Conservation (phyloP, 2,888 invertebrate species). For the Spialia ferax region DNA sequence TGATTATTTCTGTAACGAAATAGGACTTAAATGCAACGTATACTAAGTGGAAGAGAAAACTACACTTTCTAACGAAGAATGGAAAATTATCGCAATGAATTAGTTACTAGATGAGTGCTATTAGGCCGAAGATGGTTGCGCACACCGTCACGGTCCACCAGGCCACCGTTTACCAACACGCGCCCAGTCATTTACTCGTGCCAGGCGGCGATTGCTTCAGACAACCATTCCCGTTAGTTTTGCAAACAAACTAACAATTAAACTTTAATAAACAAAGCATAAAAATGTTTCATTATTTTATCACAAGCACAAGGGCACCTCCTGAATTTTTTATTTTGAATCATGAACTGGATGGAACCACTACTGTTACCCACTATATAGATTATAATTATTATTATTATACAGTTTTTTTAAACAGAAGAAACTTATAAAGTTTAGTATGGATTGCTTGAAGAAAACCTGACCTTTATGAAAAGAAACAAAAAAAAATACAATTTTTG, state of each 20-base stretch:
- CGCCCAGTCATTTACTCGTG: slow-evolving; percentile 55
- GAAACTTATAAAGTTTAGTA: too few species aligned
- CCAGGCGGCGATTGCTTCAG: slow-evolving; percentile 55
- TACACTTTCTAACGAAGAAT: slow-evolving; percentile 46
- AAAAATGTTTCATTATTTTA: not conserved
- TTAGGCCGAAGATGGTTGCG: slow-evolving; percentile 73
- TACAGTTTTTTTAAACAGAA: too few species aligned
- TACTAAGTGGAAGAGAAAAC: slow-evolving; percentile 34
- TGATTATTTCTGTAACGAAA: not conserved
- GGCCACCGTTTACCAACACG: slow-evolving; percentile 65
- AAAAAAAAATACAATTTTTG: too few species aligned
- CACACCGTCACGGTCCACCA: slow-evolving; percentile 73
- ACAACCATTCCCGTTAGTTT: slow-evolving; percentile 47
- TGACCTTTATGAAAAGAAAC: too few species aligned
- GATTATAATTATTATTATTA: too few species aligned
- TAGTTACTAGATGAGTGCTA: slow-evolving; percentile 54
- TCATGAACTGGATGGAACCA: too few species aligned
- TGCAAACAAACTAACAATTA: slow-evolving; percentile 33
- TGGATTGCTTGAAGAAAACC: too few species aligned
- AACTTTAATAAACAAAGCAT: slow-evolving; percentile 10
- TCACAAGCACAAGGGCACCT: too few species aligned
- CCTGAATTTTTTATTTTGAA: too few species aligned
- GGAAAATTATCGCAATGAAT: slow-evolving; percentile 61
- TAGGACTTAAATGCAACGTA: slow-evolving; percentile 13
- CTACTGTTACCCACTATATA: too few species aligned